phyloP scores from a whole-genome alignment of 2,888 invertebrate genomes.

The Pyrgus malvae region DNA sequence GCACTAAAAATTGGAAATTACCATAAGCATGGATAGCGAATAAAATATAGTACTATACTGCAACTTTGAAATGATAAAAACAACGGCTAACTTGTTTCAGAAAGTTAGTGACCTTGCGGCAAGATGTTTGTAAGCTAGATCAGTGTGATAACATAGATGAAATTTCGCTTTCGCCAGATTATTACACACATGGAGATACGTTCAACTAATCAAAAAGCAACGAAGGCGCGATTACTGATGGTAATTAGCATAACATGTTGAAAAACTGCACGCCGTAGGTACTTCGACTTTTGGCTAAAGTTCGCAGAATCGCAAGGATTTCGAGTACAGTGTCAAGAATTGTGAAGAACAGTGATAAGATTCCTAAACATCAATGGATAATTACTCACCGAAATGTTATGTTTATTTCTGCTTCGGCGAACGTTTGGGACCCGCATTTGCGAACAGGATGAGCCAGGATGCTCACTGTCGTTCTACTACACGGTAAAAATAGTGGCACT shows the following conservation, averaged over 20 bases:
- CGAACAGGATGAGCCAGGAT: slow-evolving; percentile 46
- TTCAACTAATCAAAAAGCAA: slow-evolving; percentile 10
- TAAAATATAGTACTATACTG: too few species aligned
- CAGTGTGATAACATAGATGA: slow-evolving; percentile 25
- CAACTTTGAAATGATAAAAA: not conserved
- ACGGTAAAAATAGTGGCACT: slow-evolving; percentile 52
- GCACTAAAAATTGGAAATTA: too few species aligned
- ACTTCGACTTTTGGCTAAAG: slow-evolving; percentile 24
- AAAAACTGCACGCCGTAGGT: slow-evolving; percentile 32
- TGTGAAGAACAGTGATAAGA: slow-evolving; percentile 29
- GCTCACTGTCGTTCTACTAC: slow-evolving; percentile 54
- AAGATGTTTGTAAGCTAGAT: slow-evolving; percentile 19
- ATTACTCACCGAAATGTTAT: slow-evolving; percentile 70
- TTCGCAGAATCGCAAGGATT: slow-evolving; percentile 26
- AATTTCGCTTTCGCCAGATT: slow-evolving; percentile 57
- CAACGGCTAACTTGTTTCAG: not conserved
- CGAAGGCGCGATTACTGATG: slow-evolving; percentile 34
- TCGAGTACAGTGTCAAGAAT: slow-evolving; percentile 18
- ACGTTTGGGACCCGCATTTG: slow-evolving; percentile 63
- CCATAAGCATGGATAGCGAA: too few species aligned
- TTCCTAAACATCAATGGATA: slow-evolving; percentile 41
- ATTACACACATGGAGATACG: slow-evolving; percentile 37
- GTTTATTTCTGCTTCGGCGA: slow-evolving; percentile 68
- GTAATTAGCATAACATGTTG: slow-evolving; percentile 44
- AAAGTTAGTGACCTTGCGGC: slow-evolving; percentile 20